Evolutionary conservation across 2,888 invertebrate species (phyloP), one percentile per base, ranked within the genome.

Genomic region (Agrilus cyanescens): DNA sequence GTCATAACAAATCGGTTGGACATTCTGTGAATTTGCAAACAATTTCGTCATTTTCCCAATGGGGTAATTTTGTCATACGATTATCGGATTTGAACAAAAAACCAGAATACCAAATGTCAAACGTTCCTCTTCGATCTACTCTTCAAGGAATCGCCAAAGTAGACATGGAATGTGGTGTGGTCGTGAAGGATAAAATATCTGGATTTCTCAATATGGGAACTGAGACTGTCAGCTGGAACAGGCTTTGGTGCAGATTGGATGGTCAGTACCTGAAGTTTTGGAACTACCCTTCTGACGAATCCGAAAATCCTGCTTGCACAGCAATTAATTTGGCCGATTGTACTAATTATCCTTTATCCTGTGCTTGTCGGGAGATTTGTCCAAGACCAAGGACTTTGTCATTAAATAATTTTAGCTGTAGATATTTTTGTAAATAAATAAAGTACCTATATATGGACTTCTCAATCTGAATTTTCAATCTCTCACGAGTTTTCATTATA

Each of bases 181-280:
- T 57, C 30, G 49, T 67, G n/a, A 50, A 52, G 0, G 52, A 56
- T 20, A 48, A 47, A 2, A 59, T 65, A 33, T 53, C 61, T 3
- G 73, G 73, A 3, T 74, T 72, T 50, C 51, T 75, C 1, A 70
- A 70, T 41, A 63, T 72, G 12, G 68, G 70, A 13, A 64, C 68
- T 37, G 64, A 68, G 16, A 50, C 49, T 1, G 40, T 53, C 3
- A 58, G 59, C 33, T 74, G 74, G 74, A 73, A 72, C 56, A 65
- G 70, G 1, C 60, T 69, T 39, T 75, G 73, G 73, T 73, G 73
- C 53, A 60, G 63, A 7, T 55, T 75, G 4, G 59, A 66, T 29
- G 69, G 68, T 0, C 57, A 67, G 12, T 49, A 52, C 0, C 49
- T 74, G 3, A 53, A 57, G 30, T 67, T 69, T 32, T 74, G 72